Evolutionary conservation across 1,140 invertebrate species (phyloP), one percentile per base, ranked within the genome.

Genomic region (Tribolium madens): DNA sequence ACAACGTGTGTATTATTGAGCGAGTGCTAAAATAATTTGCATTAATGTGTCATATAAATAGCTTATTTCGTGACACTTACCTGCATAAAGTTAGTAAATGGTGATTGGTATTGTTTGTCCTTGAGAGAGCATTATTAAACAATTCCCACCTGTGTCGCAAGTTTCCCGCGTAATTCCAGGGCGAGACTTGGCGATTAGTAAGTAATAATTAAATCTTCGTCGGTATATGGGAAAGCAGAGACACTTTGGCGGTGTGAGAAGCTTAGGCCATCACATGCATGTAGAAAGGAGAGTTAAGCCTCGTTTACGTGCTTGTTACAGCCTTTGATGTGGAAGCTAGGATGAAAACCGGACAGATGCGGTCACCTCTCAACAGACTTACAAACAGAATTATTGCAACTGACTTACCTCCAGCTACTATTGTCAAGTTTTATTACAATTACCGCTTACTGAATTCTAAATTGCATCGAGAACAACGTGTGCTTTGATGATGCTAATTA

Each of bases 331-430:
- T 81, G 80, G 80, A 75, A 57, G 60, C 26, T 3, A 33, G 76
- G 77, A 78, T 78, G 77, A 76, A 73, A 68, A 52, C 77, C 74
- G 77, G 77, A 73, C 77, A 78, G 77, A 68, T 76, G 74, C 70
- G 73, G 77, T 78, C 74, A 76, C 68, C 73, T 76, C 77, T 68
- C 69, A 73, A 46, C 78, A 77, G 76, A 76, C 76, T 76, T 76
- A 79, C 80, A 81, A 81, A 81, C 80, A 74, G 76, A 79, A 81
- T 81, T 81, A 79, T 81, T 81, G 78, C 80, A 76, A 78, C 76
- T 79, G 80, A 81, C 80, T 81, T 79, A 78, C 73, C 68, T 12
- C 47, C n/a, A 71, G 42, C 69, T 78, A 68, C 64, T 52, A 78
- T 78, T 78, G 77, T 78, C 77, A 76, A 78, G 73, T 71, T 71